Base-by-base conservation (phyloP, 1,140 invertebrate genomes). In the Littorina saxatilis region DNA sequence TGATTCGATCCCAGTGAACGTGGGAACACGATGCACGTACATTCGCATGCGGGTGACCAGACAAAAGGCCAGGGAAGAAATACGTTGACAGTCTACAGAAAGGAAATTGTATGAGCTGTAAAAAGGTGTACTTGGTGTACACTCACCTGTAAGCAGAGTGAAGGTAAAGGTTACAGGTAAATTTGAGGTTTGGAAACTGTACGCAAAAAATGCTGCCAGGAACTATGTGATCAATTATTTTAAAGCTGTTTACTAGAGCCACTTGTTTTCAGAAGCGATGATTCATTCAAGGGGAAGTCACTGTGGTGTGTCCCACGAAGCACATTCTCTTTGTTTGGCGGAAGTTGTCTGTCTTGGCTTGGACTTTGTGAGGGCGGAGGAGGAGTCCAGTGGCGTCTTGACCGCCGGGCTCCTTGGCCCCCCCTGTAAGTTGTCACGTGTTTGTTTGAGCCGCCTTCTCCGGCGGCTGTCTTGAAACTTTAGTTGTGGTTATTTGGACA, bases 291-390 rank as follows among this genome's bases (percentile, higher is more conserved):
- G 76, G 32, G 37, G 20, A 63, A 27, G 55, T 37, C 37, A 39
- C 55, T 43, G 1, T 39, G 68, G 40, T 37, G 29, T 73, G 70
- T 73, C 70, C 70, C 37, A 40, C 40, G 13, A 78, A 78, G 76
- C 76, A 78, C 76, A 78, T 78, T 78, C 66, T 58, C 76, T 78
- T 78, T 78, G 76, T 78, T 78, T 78, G 76, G 55, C 76, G 29
- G 17, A 32, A 66, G 76, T 39, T 61, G 55, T 61, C 76, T 78
- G 76, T 78, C 39, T 58, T 78, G 76, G 76, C 58, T 39, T 37
- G 52, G 35, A 32, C 55, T 23, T 27, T 40, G 37, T 27, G 58
- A 43, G 76, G 39, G 58, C 58, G n/a, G 55, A 9, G 39, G 29
- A 63, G 52, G 5, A 5, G 55, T 50, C 15, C 29, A 32, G n/a